A percentile compares a stretch with the other conserved stretches of the same genome.
Evolutionary conservation across 2,888 invertebrate genomes (phyloP).

Genomic region (Yponomeuta cagnagella): DNA sequence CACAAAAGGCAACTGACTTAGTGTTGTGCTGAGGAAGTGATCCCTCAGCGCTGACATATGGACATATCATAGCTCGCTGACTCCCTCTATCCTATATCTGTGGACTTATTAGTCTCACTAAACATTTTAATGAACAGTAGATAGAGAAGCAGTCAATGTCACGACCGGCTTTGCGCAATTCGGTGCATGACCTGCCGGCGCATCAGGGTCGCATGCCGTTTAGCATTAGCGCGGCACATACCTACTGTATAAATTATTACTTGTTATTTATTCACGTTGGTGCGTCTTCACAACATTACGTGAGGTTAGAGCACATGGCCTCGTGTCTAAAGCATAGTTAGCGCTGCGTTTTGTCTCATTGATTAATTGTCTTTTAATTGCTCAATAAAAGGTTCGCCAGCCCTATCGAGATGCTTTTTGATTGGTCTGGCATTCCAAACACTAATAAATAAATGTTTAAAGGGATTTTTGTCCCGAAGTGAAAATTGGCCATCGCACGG

Average conservation of each 20-base stretch:
- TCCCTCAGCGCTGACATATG: too few relatives aligned
- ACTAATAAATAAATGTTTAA: too few relatives aligned
- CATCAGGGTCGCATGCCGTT: slow-evolving; percentile 34
- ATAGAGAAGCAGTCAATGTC: slow-evolving; percentile 46
- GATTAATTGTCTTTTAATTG: slow-evolving; percentile 9
- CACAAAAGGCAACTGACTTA: too few relatives aligned
- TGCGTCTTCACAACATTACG: slow-evolving; percentile 20
- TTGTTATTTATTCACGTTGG: slow-evolving; percentile 21
- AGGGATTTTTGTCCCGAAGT: neutral
- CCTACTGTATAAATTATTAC: slow-evolving; percentile 26
- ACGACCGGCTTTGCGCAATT: slow-evolving; percentile 48
- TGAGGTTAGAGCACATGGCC: slow-evolving; percentile 25
- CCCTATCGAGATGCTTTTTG: neutral
- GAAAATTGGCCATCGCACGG: neutral
- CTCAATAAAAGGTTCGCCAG: neutral
- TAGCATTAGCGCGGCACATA: slow-evolving; percentile 26
- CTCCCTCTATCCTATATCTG: too few relatives aligned
- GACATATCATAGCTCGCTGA: too few relatives aligned
- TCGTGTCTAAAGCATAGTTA: slow-evolving; percentile 19
- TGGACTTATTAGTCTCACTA: too few relatives aligned
- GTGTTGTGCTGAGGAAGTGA: too few relatives aligned
- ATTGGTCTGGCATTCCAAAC: neutral
- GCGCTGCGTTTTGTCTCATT: slow-evolving; percentile 5
- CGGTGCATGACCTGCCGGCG: slow-evolving; percentile 42
- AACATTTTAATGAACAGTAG: too few relatives aligned